These are phyloP conservation scores for Quadroppia sp. DNA, from an alignment of 2,888 invertebrate species.

Conservation along the genomic window DNA sequence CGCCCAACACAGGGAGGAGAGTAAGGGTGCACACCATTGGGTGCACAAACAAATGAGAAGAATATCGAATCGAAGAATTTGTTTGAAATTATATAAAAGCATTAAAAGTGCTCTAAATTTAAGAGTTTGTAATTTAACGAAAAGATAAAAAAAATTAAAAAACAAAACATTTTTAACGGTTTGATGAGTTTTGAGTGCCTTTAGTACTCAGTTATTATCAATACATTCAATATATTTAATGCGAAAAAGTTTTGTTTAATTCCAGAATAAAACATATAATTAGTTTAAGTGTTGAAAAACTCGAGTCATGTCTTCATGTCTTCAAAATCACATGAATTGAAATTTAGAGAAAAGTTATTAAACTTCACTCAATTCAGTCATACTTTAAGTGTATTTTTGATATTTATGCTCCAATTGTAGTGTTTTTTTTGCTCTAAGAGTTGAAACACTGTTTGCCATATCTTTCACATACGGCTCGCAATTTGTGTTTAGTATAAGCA, in stretches of 20 bases:
- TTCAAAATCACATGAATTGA: neutral
- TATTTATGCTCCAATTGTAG: slow-evolving; percentile 27
- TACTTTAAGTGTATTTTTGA: neutral
- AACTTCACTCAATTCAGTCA: neutral
- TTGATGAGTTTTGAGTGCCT: slow-evolving; percentile 22
- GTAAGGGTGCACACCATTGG: neutral
- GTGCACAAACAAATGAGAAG: neutral
- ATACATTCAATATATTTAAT: neutral
- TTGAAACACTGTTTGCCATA: neutral
- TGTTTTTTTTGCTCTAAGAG: neutral
- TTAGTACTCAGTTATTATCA: neutral
- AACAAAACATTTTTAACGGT: slow-evolving; percentile 34
- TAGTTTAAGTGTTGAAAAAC: slow-evolving; percentile 11
- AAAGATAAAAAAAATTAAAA: neutral
- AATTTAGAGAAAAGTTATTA: slow-evolving; percentile 20
- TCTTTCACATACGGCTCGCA: slow-evolving; percentile 20
- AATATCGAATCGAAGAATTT: slow-evolving; percentile 3
- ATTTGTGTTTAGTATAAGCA: neutral
- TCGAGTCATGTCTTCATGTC: neutral
- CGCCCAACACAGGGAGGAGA: neutral
- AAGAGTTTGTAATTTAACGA: slow-evolving; percentile 26
- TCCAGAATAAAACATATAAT: slow-evolving; percentile 24
- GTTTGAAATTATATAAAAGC: slow-evolving; percentile 21
- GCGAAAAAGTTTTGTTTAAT: slow-evolving; percentile 9
- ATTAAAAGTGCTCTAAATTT: neutral